Evolutionary conservation across 1,140 invertebrate species (phyloP), one percentile per base, ranked within the genome.

Genomic region (Matsumurasca onukii): DNA sequence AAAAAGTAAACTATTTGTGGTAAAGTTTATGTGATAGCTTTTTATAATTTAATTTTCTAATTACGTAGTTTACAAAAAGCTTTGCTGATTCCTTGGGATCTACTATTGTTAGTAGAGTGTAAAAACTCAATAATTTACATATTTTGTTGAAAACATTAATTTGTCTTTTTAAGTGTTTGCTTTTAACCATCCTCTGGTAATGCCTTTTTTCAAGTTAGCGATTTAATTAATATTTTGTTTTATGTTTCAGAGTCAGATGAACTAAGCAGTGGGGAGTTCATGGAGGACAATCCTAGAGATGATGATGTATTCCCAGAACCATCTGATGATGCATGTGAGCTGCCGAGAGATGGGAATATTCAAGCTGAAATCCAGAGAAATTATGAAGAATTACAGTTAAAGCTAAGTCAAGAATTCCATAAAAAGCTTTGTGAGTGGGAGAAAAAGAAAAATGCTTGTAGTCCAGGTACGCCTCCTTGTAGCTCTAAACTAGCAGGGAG

Each of bases 371-470:
- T 87, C 57, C 82, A 83, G 75, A 78, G 77, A 69, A 86, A 84
- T 73, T 88, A 88, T 73, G 83, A 83, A 65, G 84, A 88, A 69
- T 77, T 91, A 17, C 85, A 89, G 74, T 82, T 85, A 66, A 87
- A 88, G 76, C 78, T 92, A 17, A 88, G 87, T 69, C 80, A 85
- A 34, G 90, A 92, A 73, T 92, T 92, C 76, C 85, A 86, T 52
- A 80, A 83, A 45, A 91, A 91, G 77, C 79, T 91, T 17, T 76
- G 83, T 69, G 90, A 91, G 78, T 91, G 89, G 88, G 89, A 91
- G 71, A 79, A 80, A 55, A 62, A 34, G 25, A 76, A 85, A 3
- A 86, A 84, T 68, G 73, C 78, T 30, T 73, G 72, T 27, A 73
- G 73, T 5, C 64, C 73, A 12, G 66, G 49, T 2, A 70, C 67